These are phyloP conservation scores for Choloepus hoffmanni DNA, from an alignment of 2,113 vertebrate species.

Conservation along the genomic window DNA sequence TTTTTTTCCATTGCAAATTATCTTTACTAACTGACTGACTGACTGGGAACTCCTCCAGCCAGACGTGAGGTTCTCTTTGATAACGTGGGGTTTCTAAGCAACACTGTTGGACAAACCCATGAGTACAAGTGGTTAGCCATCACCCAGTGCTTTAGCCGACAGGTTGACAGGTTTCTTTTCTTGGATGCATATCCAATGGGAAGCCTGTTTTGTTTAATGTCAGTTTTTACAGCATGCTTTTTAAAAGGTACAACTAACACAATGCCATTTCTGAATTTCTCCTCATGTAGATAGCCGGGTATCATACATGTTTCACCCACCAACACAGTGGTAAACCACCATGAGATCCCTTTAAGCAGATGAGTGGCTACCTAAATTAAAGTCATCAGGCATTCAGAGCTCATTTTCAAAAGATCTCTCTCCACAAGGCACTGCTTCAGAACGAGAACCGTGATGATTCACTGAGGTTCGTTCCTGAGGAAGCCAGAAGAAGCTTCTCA, in stretches of 20 bases:
- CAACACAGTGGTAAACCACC: conserved; percentile 53
- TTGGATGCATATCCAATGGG: conserved; percentile 75
- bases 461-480: neutral
- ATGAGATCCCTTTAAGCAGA: conserved; percentile 40
- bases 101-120: conserved; percentile 69
- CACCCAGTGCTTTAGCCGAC: conserved; percentile 75
- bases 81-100: conserved; percentile 84
- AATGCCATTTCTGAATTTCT: neutral
- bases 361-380: conserved; percentile 78
- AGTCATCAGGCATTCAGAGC: conserved; percentile 70
- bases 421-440: conserved; percentile 23
- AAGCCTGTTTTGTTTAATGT: conserved; percentile 67
- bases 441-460: neutral
- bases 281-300: conserved; percentile 33
- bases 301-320: conserved; percentile 42
- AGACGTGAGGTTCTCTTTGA: conserved; percentile 84
- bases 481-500: neutral
- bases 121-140: conserved; percentile 77
- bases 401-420: conserved; percentile 63
- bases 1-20: conserved; percentile 86
- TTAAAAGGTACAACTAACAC: conserved; percentile 65
- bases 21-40: conserved; percentile 74
- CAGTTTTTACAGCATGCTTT: conserved; percentile 72
- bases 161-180: conserved; percentile 68
- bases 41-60: conserved; percentile 86